Evolutionary conservation across 2,888 invertebrate genomes (phyloP), one percentile per base, ranked within the genome.

Genomic region (Melinaea marsaeus): DNA sequence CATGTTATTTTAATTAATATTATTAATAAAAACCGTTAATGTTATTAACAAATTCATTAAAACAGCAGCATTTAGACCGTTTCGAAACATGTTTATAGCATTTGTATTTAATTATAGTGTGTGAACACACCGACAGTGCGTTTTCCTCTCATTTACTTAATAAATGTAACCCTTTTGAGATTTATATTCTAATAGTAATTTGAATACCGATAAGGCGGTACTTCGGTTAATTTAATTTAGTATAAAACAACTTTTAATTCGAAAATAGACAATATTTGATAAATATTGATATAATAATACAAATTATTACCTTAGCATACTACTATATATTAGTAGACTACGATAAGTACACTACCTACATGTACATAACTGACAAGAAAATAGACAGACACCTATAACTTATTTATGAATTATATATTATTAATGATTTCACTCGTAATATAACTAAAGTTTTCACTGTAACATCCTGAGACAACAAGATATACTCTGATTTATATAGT

Each of bases 101-200:
- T 60, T 57, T 64, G 74, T 72, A 80, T 77, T 46, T 46, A 32
- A 32, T 22, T 51, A 51, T 51, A 51, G 32, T 51, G 32, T 51
- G 51, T 51, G 2, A 51, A 51, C 22, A 51, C 32, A 51, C 51
- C 51, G 51, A 51, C 51, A 11, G 4, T 46, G 46, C 46, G 46
- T 32, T 51, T 32, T 51, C 51, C 32, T 51, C 22, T 42, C 2
- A 51, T 32, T 51, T 51, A 51, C 51, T 32, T n/a, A 51, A 32
- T 32, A 32, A 51, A 51, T 32, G 32, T 32, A 51, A n/a, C 32
- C 51, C 51, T 51, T 51, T 51, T 32, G 9, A 11, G 9, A 9
- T 42, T 9, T 2, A 9, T 42, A 42, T 9, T 42, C 3, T 42
- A 6, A 37, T 9, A 9, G 11, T 9, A 9, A 9, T 3, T 42